A percentile compares a stretch with the other conserved stretches of the same genome.
Evolutionary conservation across 2,113 vertebrate genomes (phyloP).

Genomic region (Aythya baeri): DNA sequence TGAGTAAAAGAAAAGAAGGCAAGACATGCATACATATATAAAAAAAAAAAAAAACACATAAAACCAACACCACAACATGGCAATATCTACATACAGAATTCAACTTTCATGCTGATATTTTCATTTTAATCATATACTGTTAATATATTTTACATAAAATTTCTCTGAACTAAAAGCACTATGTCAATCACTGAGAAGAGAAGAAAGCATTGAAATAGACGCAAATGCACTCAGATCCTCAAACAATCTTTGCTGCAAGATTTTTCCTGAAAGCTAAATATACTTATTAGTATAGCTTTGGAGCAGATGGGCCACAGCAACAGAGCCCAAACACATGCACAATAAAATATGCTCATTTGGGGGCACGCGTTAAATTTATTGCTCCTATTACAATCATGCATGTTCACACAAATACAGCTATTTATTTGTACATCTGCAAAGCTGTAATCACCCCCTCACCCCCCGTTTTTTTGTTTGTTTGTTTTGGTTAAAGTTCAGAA

Average conservation of each 20-base stretch:
- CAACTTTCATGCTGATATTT: background rate
- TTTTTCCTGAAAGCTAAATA: background rate
- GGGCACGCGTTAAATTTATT: background rate
- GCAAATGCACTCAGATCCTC: constrained; percentile 2
- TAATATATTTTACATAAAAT: background rate
- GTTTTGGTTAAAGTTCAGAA: background rate
- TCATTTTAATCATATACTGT: background rate
- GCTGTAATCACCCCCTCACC: background rate
- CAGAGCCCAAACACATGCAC: background rate
- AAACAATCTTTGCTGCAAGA: background rate
- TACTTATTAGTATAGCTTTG: background rate
- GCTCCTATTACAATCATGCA: background rate
- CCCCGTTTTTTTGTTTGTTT: too few species aligned
- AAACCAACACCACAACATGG: too few species aligned
- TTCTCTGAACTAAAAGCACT: background rate
- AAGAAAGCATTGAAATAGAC: background rate
- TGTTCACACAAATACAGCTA: background rate
- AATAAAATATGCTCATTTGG: background rate
- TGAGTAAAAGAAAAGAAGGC: background rate
- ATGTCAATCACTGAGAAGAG: background rate
- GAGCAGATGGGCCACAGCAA: constrained; percentile 17
- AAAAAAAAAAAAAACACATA: background rate
- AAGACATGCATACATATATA: background rate
- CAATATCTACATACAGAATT: background rate
- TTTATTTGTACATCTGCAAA: background rate